Base-by-base conservation (phyloP, 2,797 vertebrate genomes). In the Girardinus metallicus region DNA sequence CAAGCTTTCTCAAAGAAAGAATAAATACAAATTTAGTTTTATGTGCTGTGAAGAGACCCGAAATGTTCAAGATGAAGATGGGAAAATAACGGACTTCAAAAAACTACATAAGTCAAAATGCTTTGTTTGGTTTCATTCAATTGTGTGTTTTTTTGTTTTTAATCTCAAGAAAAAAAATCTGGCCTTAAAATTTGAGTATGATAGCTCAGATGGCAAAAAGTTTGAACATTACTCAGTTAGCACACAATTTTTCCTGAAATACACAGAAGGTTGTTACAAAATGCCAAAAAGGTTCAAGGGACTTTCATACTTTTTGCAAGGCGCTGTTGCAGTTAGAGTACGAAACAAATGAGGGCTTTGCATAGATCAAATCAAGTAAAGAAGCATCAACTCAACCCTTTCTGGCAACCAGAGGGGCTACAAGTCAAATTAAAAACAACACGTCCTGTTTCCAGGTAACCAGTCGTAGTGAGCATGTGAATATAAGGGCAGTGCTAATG, bases 371-470 rank as follows among this genome's bases (percentile, higher is more conserved):
- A 82, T 79, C 79, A 88, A 86, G 80, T 29, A 73, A 73, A 21
- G 73, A 39, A 64, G 47, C 39, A 75, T 78, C 78, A 64, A 78
- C n/a, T 85, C 77, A 83, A 77, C 75, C 34, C 78, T 34, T 64
- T 71, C 81, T 80, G 84, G 85, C 77, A 87, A 75, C 81, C 70
- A 64, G n/a, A 34, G 78, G 31, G 47, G 73, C 76, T 66, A 73
- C 47, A 79, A 75, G 76, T 91, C 82, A 85, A 92, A 93, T 85
- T 85, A 81, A 91, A 90, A 89, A 83, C 78, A 88, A 79, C 83
- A 88, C 85, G 82, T 87, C 89, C 80, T 79, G 90, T 92, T 94
- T 93, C 91, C 90, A 95, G 93, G 93, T 95, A 91, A 94, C 90
- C 68, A 80, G 83, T 74, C 78, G 73, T 71, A 71, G 77, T 83